Evolutionary conservation across 2,888 invertebrate species (phyloP), one percentile per base, ranked within the genome.

Genomic region (Dasysyrphus tricinctus): DNA sequence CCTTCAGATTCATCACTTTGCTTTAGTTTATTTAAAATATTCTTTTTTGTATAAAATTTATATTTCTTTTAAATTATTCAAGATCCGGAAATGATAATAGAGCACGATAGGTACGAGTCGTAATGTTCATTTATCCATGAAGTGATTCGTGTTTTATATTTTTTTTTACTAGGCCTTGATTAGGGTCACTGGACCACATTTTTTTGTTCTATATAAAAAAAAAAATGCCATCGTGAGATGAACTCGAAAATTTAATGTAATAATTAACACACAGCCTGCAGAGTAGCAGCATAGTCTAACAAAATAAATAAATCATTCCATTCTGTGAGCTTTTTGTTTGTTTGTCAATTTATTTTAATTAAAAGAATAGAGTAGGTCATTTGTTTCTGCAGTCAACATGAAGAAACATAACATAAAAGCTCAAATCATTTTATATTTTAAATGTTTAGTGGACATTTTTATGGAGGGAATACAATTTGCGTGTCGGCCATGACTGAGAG

Each of bases 341-440:
- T 79, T 78, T 78, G 72, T 72, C 78, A 78, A 78, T 78, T 79
- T 79, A 79, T 79, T 79, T 79, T 79, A 79, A 79, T 79, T 72
- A 79, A 79, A 79, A 79, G 72, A 72, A 63, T 72, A 79, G 78
- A 79, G 78, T 79, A 79, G 78, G 78, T 79, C 78, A 79, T 79
- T 79, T 78, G 56, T 70, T 56, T 56, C 1, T 37, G 54, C 34
- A 57, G n/a, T 34, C 16, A 57, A 57, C 56, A 57, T 57, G 11
- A 34, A 57, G 19, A 7, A 14, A 32, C 56, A 56, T 56, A n/a
- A n/a, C 32, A 24, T 2, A 32, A n/a, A 1, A 57, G 16, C 16
- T 57, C 7, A 56, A 56, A 57, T 57, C 14, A 7, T 32, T 24
- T 32, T 56, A n/a, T 32, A 39, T 14, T 54, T 56, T 24, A 12